Evolutionary conservation across 2,888 invertebrate genomes (phyloP).

Genomic region (Strigamia transsilvanica): DNA sequence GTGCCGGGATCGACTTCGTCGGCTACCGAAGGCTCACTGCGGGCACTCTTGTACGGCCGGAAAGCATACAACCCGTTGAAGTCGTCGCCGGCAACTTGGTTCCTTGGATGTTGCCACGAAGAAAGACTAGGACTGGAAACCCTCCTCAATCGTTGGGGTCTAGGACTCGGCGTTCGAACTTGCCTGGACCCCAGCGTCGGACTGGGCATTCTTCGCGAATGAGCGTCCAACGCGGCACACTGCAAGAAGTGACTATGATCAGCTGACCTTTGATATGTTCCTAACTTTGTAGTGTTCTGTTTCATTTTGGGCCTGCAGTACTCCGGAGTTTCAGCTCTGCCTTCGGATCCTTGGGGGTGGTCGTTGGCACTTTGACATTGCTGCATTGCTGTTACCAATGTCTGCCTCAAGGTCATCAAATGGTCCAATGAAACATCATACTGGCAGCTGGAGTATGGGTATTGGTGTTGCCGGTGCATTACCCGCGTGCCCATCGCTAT

Average conservation of each 20-base stretch:
- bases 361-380: slow-evolving; percentile 58
- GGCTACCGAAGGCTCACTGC: neutral
- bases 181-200: slow-evolving; percentile 49
- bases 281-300: neutral
- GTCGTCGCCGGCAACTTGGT: neutral
- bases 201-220: slow-evolving; percentile 50
- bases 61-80: neutral
- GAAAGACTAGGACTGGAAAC: slow-evolving; percentile 52
- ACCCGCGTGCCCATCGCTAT: slow-evolving; percentile 62
- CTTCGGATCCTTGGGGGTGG: neutral
- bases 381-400: slow-evolving; percentile 61
- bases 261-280: neutral
- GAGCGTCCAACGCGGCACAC: neutral
- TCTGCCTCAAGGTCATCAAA: slow-evolving; percentile 60
- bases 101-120: neutral
- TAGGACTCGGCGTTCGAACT: slow-evolving; percentile 27
- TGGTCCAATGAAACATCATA: slow-evolving; percentile 60
- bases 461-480: slow-evolving; percentile 58
- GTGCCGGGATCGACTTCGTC: neutral
- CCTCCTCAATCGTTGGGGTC: slow-evolving; percentile 16
- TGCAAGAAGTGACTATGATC: slow-evolving; percentile 10
- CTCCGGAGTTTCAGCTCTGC: neutral
- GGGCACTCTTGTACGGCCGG: neutral
- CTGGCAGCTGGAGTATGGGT: slow-evolving; percentile 45
- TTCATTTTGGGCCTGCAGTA: neutral